Evolutionary conservation across 2,113 vertebrate genomes (phyloP), one percentile per base, ranked within the genome.

Genomic region (Pontoporia blainvillei): DNA sequence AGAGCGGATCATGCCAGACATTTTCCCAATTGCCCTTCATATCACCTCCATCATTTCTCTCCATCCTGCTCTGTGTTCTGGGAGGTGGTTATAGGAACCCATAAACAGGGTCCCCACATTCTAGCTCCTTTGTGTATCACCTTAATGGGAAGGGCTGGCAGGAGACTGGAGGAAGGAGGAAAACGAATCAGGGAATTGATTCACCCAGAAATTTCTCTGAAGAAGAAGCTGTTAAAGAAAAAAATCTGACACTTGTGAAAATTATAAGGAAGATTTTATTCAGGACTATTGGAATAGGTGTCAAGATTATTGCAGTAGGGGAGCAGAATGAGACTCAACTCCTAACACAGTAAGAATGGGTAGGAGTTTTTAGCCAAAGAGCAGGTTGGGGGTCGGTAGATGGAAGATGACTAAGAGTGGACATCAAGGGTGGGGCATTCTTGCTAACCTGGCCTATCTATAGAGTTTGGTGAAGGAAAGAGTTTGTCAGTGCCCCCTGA

Each of bases 61-160:
- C 39, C 5, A 7, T 10, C 29, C 31, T 31, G 21, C 76, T 76
- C 21, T 64, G 29, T 14, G 64, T 89, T 23, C 11, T 18, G 7
- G 44, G 62, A 82, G 13, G 27, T 66, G 3, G 15, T 4, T 52
- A 2, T 14, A 14, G 3, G 0, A 49, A 5, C 18, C 25, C 31
- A 4, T 8, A 18, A 5, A 14, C 0, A 8, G 61, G 8, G 66
- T 52, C 15, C 54, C 13, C 59, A 14, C 1, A 17, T 13, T 49
- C 21, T 5, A 14, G 25, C 3, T 75, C 31, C 59, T 0, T 0
- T 2, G 1, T 17, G 29, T 13, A 17, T 59, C 31, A 6, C 31
- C 29, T 52, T n/a, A 5, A 8, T 49, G 34, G 67, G n/a, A 54
- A 14, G 66, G 25, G 39, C 21, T 66, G 62, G 17, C 12, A 2